Base-by-base conservation (phyloP, 2,113 vertebrate genomes). In the Panthera uncia region DNA sequence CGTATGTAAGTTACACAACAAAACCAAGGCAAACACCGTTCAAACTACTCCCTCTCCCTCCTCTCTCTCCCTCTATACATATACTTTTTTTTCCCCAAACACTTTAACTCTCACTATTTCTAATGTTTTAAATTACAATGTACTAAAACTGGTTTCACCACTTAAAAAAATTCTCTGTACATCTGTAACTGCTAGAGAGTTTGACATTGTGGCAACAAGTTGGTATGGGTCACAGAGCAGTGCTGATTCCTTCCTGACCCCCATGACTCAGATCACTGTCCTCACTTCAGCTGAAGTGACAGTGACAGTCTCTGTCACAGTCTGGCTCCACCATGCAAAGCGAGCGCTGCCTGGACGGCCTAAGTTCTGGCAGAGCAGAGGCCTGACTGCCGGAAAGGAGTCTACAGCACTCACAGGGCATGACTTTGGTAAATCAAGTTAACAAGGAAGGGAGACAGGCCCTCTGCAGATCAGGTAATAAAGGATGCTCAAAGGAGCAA, bases 401-500 rank as follows among this genome's bases (percentile, higher is more conserved):
- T 7, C n/a, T 45, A 41, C 41, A 69, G 50, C 29, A 1, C 10
- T 25, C 61, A 73, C 48, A 89, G 7, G 13, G 27, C 13, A 7
- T 4, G 41, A 50, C 25, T 93, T 7, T 55, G 9, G 18, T 36
- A 16, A 91, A 76, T 52, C 61, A 33, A 83, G 68, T 29, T 29
- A 57, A 50, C 38, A 50, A 61, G 2, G 8, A 81, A 85, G 31
- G 31, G 23, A 79, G 57, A 79, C 5, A 2, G 16, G 71, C 3
- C 23, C 36, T 81, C 13, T 74, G n/a, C 89, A 79, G 65, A 68
- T 85, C 21, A 81, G 21, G 16, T 25, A 63, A 81, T 19, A n/a
- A 94, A 81, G 5, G 27, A 89, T 86, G 78, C 18, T 15, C 31
- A 29, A 82, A 95, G 83, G 66, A 82, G 45, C 36, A 96, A 96